These are phyloP conservation scores for Ormyrus pomaceus DNA, from an alignment of 2,888 invertebrate species.

Conservation along the genomic window DNA sequence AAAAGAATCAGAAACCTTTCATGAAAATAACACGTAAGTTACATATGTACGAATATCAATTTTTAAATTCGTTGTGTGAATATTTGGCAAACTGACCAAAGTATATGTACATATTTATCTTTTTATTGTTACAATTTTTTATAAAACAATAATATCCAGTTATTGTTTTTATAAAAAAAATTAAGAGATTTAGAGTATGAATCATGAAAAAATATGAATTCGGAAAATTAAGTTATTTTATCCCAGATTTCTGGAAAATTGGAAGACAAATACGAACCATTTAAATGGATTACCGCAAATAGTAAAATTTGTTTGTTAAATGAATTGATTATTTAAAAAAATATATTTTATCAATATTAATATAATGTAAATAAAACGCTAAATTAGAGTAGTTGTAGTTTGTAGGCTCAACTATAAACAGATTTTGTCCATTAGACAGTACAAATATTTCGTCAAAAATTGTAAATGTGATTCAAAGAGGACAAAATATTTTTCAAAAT, in stretches of 20 bases:
- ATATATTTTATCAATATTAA: constrained; percentile 29
- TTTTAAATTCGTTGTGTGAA: constrained; percentile 55
- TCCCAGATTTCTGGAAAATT: constrained; percentile 52
- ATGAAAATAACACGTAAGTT: constrained; percentile 39
- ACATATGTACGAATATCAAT: constrained; percentile 46
- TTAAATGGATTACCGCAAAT: constrained; percentile 44
- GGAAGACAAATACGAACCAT: constrained; percentile 58
- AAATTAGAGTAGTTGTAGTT: constrained; percentile 29
- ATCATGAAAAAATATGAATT: constrained; percentile 42
- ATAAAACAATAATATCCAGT: constrained; percentile 19
- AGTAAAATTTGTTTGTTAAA: constrained; percentile 26
- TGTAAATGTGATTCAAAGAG: constrained; percentile 38
- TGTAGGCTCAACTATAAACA: constrained; percentile 27
- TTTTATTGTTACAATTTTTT: constrained; percentile 31
- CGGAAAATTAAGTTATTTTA: constrained; percentile 45
- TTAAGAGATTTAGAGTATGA: constrained; percentile 30
- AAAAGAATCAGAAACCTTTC: constrained; percentile 41
- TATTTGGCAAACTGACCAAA: constrained; percentile 52
- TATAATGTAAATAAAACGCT: constrained; percentile 36
- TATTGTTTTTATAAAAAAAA: constrained; percentile 33
- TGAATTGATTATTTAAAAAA: constrained; percentile 36
- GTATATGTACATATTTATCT: constrained; percentile 53
- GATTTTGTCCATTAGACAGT: constrained; percentile 31
- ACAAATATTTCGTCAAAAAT: constrained; percentile 50
- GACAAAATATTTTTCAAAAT: constrained; percentile 37